Evolutionary conservation across 2,888 invertebrate species (phyloP).

Genomic region (Acrocera orbiculus): DNA sequence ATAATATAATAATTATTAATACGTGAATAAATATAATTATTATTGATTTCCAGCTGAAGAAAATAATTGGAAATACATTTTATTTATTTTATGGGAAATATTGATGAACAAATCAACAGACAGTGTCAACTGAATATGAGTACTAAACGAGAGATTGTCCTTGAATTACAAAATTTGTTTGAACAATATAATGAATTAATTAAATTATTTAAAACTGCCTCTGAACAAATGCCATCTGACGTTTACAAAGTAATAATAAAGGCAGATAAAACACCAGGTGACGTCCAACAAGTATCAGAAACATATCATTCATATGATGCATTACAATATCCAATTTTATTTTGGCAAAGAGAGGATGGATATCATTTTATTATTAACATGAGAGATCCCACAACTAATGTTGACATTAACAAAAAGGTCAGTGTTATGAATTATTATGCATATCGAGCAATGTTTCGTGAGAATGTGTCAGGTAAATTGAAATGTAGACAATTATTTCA

Average conservation of each 20-base stretch:
- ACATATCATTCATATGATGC: conserved; percentile 21
- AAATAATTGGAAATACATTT: too few relatives aligned
- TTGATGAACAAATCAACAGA: too few relatives aligned
- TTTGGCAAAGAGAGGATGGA: conserved; percentile 16
- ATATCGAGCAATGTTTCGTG: conserved; percentile 13
- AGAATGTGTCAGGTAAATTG: conserved; percentile 10
- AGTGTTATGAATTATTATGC: conserved; percentile 5
- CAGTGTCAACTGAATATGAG: too few relatives aligned
- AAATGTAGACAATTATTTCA: conserved; percentile 17
- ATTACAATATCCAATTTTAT: conserved; percentile 20
- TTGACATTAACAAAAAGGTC: neutral
- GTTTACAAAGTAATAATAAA: conserved; percentile 20
- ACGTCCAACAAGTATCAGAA: conserved; percentile 14
- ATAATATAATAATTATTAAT: too few relatives aligned
- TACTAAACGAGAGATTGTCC: conserved; percentile 1
- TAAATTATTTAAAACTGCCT: conserved; percentile 18
- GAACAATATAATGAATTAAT: conserved; percentile 17
- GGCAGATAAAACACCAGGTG: conserved; percentile 20
- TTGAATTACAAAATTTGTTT: neutral
- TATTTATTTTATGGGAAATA: too few relatives aligned
- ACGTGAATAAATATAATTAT: too few relatives aligned
- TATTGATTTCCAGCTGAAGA: too few relatives aligned
- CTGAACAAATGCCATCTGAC: conserved; percentile 20
- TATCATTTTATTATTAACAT: conserved; percentile 14
- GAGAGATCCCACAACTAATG: neutral